Evolutionary conservation across 2,888 invertebrate species (phyloP), one percentile per base, ranked within the genome.

Genomic region (Patella ulyssiponensis): DNA sequence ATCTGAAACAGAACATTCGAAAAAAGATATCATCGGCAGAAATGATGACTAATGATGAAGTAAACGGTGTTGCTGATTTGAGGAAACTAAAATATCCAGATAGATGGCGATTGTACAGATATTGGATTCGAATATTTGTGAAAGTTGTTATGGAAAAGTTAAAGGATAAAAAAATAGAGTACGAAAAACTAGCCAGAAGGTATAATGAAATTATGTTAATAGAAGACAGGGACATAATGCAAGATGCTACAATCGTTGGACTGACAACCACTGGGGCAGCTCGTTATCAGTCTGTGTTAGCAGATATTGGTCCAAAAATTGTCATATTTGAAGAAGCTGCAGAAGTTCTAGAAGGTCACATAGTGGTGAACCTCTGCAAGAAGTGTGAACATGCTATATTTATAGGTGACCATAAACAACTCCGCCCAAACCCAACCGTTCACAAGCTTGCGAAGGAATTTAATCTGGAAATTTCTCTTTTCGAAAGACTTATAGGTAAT

Each of bases 281-380:
- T 5, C 81, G 87, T 74, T 90, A 89, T 73, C 86, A 86, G 33
- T 73, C 82, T 23, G 79, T 90, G 17, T 80, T 91, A 56, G 84
- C 86, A 71, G 82, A 85, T 51, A 86, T 93, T 33, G 83, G 88
- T n/a, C 91, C 92, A 9, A 85, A 86, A 54, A 90, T 92, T 72
- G 89, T 93, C 15, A 89, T 93, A 23, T 95, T 97, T 1, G 97
- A 97, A 91, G 97, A 97, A 92, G 97, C 97, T 0, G 97, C 96
- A 0, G 96, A 97, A 92, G 95, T 97, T 0, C 91, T 96, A 54
- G 97, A 97, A 90, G 94, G 95, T 0, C 97, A 97, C 88, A 94
- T 96, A 15, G 92, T 96, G 0, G 94, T 95, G 0, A 94, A 96
- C 0, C 92, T 97, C 23, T 95, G 95, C 0, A 91, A 93, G 33